Evolutionary conservation across 2,888 invertebrate species (phyloP), one percentile per base, ranked within the genome.

Genomic region (Polydesmus complanatus): DNA sequence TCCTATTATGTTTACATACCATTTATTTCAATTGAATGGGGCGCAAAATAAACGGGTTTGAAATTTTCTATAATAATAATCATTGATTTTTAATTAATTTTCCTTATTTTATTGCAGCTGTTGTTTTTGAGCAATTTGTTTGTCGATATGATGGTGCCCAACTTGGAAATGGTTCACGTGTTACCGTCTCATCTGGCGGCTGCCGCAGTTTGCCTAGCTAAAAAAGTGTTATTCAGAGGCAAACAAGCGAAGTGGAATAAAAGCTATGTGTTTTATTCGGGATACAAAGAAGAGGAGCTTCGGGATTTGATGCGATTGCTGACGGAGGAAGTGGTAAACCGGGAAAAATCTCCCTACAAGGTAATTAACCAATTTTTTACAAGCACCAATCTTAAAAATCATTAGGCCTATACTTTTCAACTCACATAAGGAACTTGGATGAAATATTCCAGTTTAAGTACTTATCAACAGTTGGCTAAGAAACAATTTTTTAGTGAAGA

Each of bases 1-100:
- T 22, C 58, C 58, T 11, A 61, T 61, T 57, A 52, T 53, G 1
- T 61, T 61, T 21, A 26, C 58, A 18, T 21, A 61, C 19, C 8
- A 27, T 8, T 61, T 26, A 11, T n/a, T 53, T n/a, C 57, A 61
- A 47, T 8, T 37, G 14, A 37, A 14, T 14, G 37, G 37, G 14
- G n/a, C n/a, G n/a, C n/a, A n/a, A n/a, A n/a, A n/a, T n/a, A n/a
- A 14, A 37, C 37, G 14, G 8, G 8, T 14, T 37, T 37, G 37
- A 8, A 37, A 37, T 37, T 37, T 37, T 37, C 37, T 37, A 37
- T 37, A 14, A 37, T 37, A 37, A 8, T 37, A 8, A 37, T 8
- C 14, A 14, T 37, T 37, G 37, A 5, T 37, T 5, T 37, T 37
- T 8, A 5, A 37, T 37, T 37, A 37, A 8, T 37, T 37, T 37